These are phyloP conservation scores for Poecilia picta DNA, from an alignment of 2,797 vertebrate genomes.

Conservation along the genomic window DNA sequence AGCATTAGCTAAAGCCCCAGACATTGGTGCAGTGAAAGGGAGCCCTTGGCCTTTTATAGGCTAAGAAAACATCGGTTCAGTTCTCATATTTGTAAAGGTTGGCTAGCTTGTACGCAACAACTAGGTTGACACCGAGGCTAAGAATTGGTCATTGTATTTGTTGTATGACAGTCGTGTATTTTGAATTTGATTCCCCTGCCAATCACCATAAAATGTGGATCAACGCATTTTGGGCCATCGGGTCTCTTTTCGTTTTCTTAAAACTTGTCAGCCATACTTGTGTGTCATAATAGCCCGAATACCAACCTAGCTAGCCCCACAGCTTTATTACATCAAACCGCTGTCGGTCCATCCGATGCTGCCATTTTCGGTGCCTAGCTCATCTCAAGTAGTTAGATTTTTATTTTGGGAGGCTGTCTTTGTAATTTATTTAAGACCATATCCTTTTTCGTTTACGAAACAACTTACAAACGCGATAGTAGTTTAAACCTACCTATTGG, in stretches of 20 bases:
- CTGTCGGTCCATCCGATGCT: slow-evolving; percentile 55
- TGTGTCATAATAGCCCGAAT: slow-evolving; percentile 44
- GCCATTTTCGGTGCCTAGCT: slow-evolving; percentile 66
- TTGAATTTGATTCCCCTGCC: slow-evolving; percentile 6
- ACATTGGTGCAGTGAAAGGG: slow-evolving; percentile 35
- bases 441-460: slow-evolving; percentile 1
- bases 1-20: slow-evolving; percentile 42
- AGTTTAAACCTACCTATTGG: slow-evolving; percentile 12
- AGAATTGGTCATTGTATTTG: slow-evolving; percentile 26
- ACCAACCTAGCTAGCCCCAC: slow-evolving; percentile 55
- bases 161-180: slow-evolving; percentile 38
- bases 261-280: slow-evolving; percentile 35
- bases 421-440: background rate
- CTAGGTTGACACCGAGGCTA: slow-evolving; percentile 38
- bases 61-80: slow-evolving; percentile 50
- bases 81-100: slow-evolving; percentile 24
- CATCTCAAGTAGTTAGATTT: slow-evolving; percentile 45
- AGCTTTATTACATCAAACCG: slow-evolving; percentile 58
- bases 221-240: slow-evolving; percentile 11
- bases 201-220: slow-evolving; percentile 27
- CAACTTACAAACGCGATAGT: slow-evolving; percentile 12
- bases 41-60: slow-evolving; percentile 61
- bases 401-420: background rate
- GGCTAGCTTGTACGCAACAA: slow-evolving; percentile 35
- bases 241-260: slow-evolving; percentile 26